Base-by-base conservation (phyloP, 2,888 invertebrate genomes). In the Apamea crenata region DNA sequence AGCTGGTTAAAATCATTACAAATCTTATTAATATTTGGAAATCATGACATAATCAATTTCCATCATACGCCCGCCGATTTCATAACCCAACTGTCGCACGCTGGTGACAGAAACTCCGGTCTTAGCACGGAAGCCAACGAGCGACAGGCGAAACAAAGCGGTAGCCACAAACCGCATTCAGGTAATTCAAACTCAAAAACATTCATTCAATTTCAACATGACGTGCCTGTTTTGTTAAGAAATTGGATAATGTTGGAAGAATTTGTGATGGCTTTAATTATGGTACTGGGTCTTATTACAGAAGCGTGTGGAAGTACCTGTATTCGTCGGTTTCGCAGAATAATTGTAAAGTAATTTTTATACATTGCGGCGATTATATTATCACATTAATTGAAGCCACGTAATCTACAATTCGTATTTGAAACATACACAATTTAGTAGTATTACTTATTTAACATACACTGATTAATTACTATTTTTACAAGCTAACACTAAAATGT, bases 71-170 rank as follows among this genome's bases (percentile, higher is more conserved):
- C 29, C 87, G 83, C 89, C 56, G 29, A 53, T 71, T 84, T 86
- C 16, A 80, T 78, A 71, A 59, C 89, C 83, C 80, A 16, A 84
- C 84, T 12, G 12, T 40, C 68, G 21, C 66, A 74, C 82, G 73
- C 71, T 18, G 83, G 81, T 89, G 88, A 87, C 88, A 87, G 87
- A 89, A 89, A 83, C 84, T 81, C 82, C 82, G 73, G 78, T 88
- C 81, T 88, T 86, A 81, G 77, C 77, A 82, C 72, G 80, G 68
- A 76, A 82, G 70, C 83, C 87, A 87, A 84, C 80, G 83, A 86
- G 84, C 74, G 86, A 82, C 86, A 84, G 79, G 87, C 77, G 73
- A 88, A 83, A 88, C 84, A 87, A 89, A 89, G 83, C 83, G 78
- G 59, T 80, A 68, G 50, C 77, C 82, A 76, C 81, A 76, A 73